Base-by-base conservation (phyloP, 2,888 invertebrate genomes). In the Clanis bilineata region DNA sequence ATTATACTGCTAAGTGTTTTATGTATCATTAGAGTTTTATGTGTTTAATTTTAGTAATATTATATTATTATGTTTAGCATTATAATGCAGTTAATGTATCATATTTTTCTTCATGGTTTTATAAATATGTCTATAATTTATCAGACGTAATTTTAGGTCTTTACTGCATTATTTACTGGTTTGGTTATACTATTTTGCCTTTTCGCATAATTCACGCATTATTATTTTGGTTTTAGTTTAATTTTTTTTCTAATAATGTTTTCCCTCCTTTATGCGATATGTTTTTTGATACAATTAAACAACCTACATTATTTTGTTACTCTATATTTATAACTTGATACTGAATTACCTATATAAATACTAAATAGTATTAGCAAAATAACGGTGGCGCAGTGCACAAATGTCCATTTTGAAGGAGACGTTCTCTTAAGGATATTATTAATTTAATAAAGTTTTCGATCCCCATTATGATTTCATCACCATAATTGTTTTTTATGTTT, bases 1-100 rank as follows among this genome's bases (percentile, higher is more conserved):
- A 51, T 51, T 51, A 32, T 51, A 51, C 28, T n/a, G 51, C 51
- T 51, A 51, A 51, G 32, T 51, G n/a, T n/a, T n/a, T n/a, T 47
- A 47, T 25, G 22, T 45, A 23, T 45, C 44, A 44, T 44, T 44
- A 9, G 21, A 2, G 4, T 25, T 25, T 25, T 4, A 25, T 25
- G 25, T 25, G 25, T 3, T n/a, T n/a, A n/a, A n/a, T n/a, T n/a
- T n/a, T 45, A 23, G n/a, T 47, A 9, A 18, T 41, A 41, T 18
- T 6, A n/a, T n/a, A n/a, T n/a, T n/a, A n/a, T n/a, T 18, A 41
- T 15, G 1, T 0, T 41, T 41, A n/a, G n/a, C n/a, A 39, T 4
- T 0, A 39, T 39, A n/a, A 39, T 28, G 5, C 32, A 32, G 32
- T n/a, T 18, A 51, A 10, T 18, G 51, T 25, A 28, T 28, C 25